Evolutionary conservation across 2,888 invertebrate genomes (phyloP), one percentile per base, ranked within the genome.

Genomic region (Thecocarcelia acutangulata): DNA sequence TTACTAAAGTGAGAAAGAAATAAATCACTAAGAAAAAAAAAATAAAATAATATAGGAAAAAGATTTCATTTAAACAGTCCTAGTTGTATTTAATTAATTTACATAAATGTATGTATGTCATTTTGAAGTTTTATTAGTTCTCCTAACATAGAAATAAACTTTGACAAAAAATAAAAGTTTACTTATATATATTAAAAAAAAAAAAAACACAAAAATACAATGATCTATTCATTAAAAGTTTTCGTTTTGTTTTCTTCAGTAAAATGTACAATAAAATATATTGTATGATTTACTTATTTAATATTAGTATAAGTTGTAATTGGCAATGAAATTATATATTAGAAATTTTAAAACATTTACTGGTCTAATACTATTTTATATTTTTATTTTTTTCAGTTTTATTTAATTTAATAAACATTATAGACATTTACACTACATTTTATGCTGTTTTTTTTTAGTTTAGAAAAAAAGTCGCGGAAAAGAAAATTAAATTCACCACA

Each of bases 181-280:
- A n/a, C n/a, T n/a, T n/a, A n/a, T n/a, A n/a, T n/a, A n/a, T n/a
- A n/a, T n/a, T n/a, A n/a, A n/a, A n/a, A 46, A 48, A 37, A 2
- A 59, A 64, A 63, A 15, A 12, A 42, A 54, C 37, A 8, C 8
- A 4, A 46, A 19, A 37, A 40, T 33, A 61, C 61, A 40, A 40
- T 13, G 61, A 73, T 54, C 63, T 81, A 77, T 50, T 63, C 56
- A 58, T 50, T 73, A 46, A 63, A 61, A 37, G 21, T 37, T 13
- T 40, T 46, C 42, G 69, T 59, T 13, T n/a, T n/a, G n/a, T n/a
- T 61, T 73, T 48, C 24, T 69, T 66, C 42, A 37, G 13, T 50
- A 24, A 59, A 48, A 15, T 69, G 28, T 54, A 59, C 50, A 73
- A 61, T 63, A 87, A 85, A 81, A 87, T 85, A 83, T 79, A 66